Base-by-base conservation (phyloP, 2,113 vertebrate genomes). In the Cisticola juncidis region DNA sequence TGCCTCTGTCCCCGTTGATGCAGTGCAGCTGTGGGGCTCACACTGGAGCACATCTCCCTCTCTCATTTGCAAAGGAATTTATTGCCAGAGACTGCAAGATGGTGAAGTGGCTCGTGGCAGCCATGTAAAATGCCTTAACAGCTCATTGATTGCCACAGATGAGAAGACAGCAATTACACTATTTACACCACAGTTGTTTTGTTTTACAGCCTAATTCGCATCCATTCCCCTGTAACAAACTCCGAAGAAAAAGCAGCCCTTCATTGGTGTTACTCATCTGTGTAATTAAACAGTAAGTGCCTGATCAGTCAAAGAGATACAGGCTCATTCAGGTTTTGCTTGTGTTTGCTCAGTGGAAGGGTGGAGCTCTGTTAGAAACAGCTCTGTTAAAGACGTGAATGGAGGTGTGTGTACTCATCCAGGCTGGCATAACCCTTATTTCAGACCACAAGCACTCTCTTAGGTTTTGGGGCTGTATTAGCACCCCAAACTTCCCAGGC, bases 111-210 rank as follows among this genome's bases (percentile, higher is more conserved):
- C 79, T 96, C 0, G 0, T 78, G 85, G 78, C 82, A 92, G 48
- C 79, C 79, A 20, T 86, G 76, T 88, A 90, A 90, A 95, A 86
- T 78, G 76, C 60, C 64, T 96, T 60, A 96, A 77, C 93, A 96
- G 93, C 89, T 88, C 95, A 95, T 95, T 96, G 93, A 77, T 74
- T 96, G 80, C 72, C 85, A 90, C 92, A 95, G 93, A 88, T 84
- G 94, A 96, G 88, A 45, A 94, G 93, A 12, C 88, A 94, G 82
- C 85, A 92, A 95, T 97, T 95, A 95, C 85, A 71, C 76, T 94
- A 7, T 95, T 96, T 96, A 95, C 85, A 94, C 92, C 92, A 64
- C 56, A 53, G 90, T 92, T 94, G 95, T 94, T 96, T 92, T 93
- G 90, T 70, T 96, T 96, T 92, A 94, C 94, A 94, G 68, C 76